phyloP scores from a whole-genome alignment of 2,888 invertebrate genomes.

The Neuroscelio doddi region DNA sequence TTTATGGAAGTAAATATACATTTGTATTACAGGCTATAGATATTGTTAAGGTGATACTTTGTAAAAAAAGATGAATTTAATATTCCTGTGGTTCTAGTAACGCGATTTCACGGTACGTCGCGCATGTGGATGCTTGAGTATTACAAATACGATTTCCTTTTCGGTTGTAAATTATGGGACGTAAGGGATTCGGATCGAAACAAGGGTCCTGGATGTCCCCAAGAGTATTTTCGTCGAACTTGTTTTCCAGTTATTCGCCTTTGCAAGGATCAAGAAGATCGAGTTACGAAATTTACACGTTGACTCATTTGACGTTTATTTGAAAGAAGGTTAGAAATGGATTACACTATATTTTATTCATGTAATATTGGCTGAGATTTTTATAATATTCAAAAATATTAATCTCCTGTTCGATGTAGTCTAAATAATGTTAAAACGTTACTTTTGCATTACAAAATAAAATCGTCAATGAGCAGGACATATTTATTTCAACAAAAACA shows the following conservation, averaged over 20 bases:
- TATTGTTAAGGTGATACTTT: background rate
- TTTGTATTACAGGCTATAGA: too few species aligned
- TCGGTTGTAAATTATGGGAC: slow-evolving; percentile 37
- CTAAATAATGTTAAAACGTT: too few species aligned
- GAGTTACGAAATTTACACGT: slow-evolving; percentile 39
- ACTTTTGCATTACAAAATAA: too few species aligned
- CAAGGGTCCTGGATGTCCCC: slow-evolving; percentile 24
- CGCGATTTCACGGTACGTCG: slow-evolving; percentile 66
- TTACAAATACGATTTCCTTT: slow-evolving; percentile 43
- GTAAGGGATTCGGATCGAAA: slow-evolving; percentile 30
- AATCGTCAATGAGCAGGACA: too few species aligned
- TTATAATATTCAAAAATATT: background rate
- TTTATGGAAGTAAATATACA: too few species aligned
- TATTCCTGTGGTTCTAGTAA: slow-evolving; percentile 64
- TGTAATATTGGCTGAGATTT: background rate
- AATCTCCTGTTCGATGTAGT: too few species aligned
- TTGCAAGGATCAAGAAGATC: slow-evolving; percentile 36
- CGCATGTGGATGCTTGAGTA: slow-evolving; percentile 43
- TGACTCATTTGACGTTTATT: slow-evolving; percentile 40
- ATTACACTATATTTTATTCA: slow-evolving; percentile 17
- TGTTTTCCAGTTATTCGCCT: slow-evolving; percentile 45
- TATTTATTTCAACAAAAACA: too few species aligned
- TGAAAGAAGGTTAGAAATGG: slow-evolving; percentile 25
- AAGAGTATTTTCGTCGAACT: slow-evolving; percentile 38
- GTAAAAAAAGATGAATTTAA: slow-evolving; percentile 64